Evolutionary conservation across 2,888 invertebrate genomes (phyloP), one percentile per base, ranked within the genome.

Genomic region (Drosophila meridionalis): DNA sequence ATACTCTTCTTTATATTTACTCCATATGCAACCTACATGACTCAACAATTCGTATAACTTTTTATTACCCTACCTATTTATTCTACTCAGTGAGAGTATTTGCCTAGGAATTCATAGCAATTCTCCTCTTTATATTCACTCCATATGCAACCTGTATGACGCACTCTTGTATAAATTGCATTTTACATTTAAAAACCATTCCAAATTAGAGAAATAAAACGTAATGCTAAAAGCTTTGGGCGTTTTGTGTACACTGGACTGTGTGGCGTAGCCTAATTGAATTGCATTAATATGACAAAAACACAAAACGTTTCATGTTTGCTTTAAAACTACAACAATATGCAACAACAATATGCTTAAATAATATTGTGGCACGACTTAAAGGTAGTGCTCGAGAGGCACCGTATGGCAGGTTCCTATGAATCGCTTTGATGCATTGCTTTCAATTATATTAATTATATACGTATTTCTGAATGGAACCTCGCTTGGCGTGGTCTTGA

Each of bases 401-500:
- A 38, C 12, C 12, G 11, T 38, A 28, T 8, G 36, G 26, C 53
- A 34, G 20, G 50, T 50, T 8, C 1, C 36, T 26, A 7, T 55
- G 26, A 11, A 12, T n/a, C 9, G n/a, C 32, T n/a, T n/a, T 32
- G 36, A 14, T 34, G 28, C 40, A 14, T 6, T 28, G 55, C 2
- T 40, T 40, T 55, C 14, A 30, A 40, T 55, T 55, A 30, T 26
- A 28, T 28, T 9, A 45, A 45, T 60, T 61, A 32, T 38, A 12
- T 36, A 14, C 34, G 9, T 42, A 61, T 48, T 67, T 30, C 20
- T 57, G 30, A 14, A 57, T 14, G 20, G 8, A 28, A 63, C 79
- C 77, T 73, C 60, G 74, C 30, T 28, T 73, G 77, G 73, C 69
- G 77, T 60, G 61, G 76, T 71, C 79, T 70, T 52, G 6, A 47